These are phyloP conservation scores for Aphrocallistes beatrix DNA, from an alignment of 37 sponge, comb jelly and placozoan genomes.

Conservation along the genomic window DNA sequence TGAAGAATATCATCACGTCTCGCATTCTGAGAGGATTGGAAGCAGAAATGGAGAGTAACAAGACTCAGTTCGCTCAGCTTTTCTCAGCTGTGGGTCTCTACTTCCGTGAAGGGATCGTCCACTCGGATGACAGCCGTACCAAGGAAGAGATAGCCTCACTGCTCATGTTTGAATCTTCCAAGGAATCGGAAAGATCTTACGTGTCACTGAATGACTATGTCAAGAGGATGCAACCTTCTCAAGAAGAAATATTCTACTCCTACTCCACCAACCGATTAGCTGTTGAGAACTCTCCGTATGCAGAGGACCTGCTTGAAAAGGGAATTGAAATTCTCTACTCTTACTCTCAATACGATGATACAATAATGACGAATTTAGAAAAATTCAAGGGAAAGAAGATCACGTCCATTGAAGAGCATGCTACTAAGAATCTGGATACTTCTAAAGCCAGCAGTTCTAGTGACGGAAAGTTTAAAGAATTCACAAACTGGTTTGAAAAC, in stretches of 20 bases:
- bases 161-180: neutral
- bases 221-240: neutral
- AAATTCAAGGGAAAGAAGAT: constrained; percentile 24
- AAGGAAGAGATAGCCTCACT: neutral
- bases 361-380: constrained; percentile 19
- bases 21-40: neutral
- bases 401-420: constrained; percentile 22
- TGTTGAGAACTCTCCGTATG: constrained; percentile 38
- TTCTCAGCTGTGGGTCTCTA: neutral
- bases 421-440: neutral
- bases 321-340: constrained; percentile 36
- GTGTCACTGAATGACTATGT: neutral
- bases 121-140: neutral
- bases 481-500: constrained; percentile 24
- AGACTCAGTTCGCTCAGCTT: neutral
- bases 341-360: constrained; percentile 37
- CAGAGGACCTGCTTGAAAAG: constrained; percentile 25
- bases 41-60: neutral
- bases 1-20: neutral
- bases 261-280: constrained; percentile 18
- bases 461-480: constrained; percentile 21
- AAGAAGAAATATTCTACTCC: constrained; percentile 16
- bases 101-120: neutral
- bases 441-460: neutral
- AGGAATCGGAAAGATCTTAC: neutral